These are phyloP conservation scores for Oryzias curvinotus DNA, from an alignment of 2,113 vertebrate species.

Conservation along the genomic window DNA sequence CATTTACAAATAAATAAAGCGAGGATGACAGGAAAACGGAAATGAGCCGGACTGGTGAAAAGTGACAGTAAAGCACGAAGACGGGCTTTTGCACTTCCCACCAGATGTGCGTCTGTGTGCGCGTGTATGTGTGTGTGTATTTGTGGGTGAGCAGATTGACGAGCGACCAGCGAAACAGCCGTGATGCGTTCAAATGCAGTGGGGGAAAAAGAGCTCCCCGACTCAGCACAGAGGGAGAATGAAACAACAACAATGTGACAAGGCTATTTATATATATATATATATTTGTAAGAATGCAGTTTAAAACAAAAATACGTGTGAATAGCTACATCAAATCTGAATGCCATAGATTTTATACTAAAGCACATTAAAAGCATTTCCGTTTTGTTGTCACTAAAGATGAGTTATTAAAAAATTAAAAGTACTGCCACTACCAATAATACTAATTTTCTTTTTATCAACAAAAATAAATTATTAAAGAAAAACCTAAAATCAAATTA, in stretches of 20 bases:
- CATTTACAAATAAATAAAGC: constrained; percentile 4
- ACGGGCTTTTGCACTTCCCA: constrained; percentile 41
- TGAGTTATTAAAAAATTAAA: no score
- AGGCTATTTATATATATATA: not conserved
- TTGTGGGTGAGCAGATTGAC: constrained; percentile 30
- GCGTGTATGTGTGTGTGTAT: constrained; percentile 21
- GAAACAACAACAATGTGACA: not conserved
- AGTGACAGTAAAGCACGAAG: constrained; percentile 25
- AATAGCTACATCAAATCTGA: not conserved
- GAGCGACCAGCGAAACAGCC: constrained; percentile 19
- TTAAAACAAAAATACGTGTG: constrained; percentile 1
- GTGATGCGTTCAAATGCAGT: constrained; percentile 47
- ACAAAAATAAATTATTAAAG: no score
- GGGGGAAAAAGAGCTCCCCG: not conserved
- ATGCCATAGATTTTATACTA: not conserved
- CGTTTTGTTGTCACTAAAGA: no score
- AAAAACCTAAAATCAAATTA: no score
- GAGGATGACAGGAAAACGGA: not conserved
- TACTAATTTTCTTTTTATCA: no score
- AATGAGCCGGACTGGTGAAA: constrained; percentile 12
- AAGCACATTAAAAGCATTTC: not conserved
- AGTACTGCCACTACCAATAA: no score
- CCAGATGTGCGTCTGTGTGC: constrained; percentile 52
- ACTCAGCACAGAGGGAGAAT: not conserved
- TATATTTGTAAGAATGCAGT: not conserved